A percentile compares a stretch with the other conserved stretches of the same genome.
Evolutionary conservation across 2,113 vertebrate genomes (phyloP).

Genomic region (Chlamydotis undulata): DNA sequence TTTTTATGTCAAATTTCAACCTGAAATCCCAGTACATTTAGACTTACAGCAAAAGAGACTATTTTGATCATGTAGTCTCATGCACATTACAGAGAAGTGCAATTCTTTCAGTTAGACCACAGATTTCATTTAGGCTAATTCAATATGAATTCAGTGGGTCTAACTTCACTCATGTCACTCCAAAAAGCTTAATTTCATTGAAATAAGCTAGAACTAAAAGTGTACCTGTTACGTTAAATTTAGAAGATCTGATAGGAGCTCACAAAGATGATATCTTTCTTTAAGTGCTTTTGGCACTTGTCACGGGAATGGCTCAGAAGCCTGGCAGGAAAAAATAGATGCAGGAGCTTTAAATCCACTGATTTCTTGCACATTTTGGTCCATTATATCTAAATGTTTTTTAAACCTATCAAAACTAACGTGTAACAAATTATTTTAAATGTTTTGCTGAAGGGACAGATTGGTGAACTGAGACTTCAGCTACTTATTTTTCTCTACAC

Average conservation of each 20-base stretch:
- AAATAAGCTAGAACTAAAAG: background rate
- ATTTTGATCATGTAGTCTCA: background rate
- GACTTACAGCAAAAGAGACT: background rate
- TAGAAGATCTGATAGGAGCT: background rate
- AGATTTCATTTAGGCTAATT: background rate
- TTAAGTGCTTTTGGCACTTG: background rate
- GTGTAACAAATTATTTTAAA: background rate
- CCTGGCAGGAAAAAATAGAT: background rate
- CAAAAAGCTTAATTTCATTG: background rate
- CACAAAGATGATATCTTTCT: background rate
- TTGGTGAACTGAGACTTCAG: background rate
- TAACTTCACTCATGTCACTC: background rate
- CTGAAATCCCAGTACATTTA: background rate
- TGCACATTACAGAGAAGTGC: background rate
- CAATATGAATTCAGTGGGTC: background rate
- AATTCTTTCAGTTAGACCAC: background rate
- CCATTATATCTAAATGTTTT: background rate
- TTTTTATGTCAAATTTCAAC: background rate
- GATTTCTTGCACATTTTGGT: background rate
- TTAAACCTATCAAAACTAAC: background rate
- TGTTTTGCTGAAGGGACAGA: background rate
- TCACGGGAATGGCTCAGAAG: background rate
- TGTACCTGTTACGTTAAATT: background rate
- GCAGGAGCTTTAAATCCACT: background rate
- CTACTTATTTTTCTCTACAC: background rate